Evolutionary conservation across 2,888 invertebrate genomes (phyloP).

Genomic region (Drosophila anomelani): DNA sequence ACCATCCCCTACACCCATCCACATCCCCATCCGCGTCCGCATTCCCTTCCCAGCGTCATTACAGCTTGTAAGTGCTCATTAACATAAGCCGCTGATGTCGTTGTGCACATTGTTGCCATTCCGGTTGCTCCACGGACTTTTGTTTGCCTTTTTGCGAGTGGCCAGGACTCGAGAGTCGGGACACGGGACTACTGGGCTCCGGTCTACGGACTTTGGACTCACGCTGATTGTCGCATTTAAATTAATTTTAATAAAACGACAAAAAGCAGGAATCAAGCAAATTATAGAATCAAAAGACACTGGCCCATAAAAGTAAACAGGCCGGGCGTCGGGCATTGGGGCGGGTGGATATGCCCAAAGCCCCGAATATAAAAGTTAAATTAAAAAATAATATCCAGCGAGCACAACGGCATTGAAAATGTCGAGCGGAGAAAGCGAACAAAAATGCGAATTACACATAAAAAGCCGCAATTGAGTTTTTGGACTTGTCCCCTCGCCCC

Average conservation of each 20-base stretch:
- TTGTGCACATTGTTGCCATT: slow-evolving; percentile 43
- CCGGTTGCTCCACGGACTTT: slow-evolving; percentile 16
- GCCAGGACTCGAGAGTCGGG: not conserved
- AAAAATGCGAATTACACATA: slow-evolving; percentile 72
- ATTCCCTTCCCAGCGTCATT: slow-evolving; percentile 44
- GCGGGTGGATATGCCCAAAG: slow-evolving; percentile 52
- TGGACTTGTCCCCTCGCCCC: slow-evolving; percentile 24
- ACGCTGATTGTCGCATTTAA: slow-evolving; percentile 64
- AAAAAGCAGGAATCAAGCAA: slow-evolving; percentile 51
- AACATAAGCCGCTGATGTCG: slow-evolving; percentile 67
- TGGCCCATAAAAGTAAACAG: slow-evolving; percentile 61
- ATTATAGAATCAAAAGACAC: slow-evolving; percentile 60
- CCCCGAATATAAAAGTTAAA: slow-evolving; percentile 73
- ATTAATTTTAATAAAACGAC: slow-evolving; percentile 71
- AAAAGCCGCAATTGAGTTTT: slow-evolving; percentile 77
- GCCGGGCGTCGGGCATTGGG: slow-evolving; percentile 5
- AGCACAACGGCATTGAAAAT: slow-evolving; percentile 49
- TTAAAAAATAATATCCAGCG: slow-evolving; percentile 74
- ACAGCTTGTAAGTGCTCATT: slow-evolving; percentile 72
- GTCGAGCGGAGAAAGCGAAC: slow-evolving; percentile 47
- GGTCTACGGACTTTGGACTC: slow-evolving; percentile 13
- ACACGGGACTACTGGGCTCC: slow-evolving; percentile 3
- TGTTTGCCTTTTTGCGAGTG: slow-evolving; percentile 27
- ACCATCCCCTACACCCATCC: slow-evolving; percentile 15
- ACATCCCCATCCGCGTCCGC: slow-evolving; percentile 30